These are phyloP conservation scores for Hybognathus amarus DNA, from an alignment of 2,797 vertebrate species.

Conservation along the genomic window DNA sequence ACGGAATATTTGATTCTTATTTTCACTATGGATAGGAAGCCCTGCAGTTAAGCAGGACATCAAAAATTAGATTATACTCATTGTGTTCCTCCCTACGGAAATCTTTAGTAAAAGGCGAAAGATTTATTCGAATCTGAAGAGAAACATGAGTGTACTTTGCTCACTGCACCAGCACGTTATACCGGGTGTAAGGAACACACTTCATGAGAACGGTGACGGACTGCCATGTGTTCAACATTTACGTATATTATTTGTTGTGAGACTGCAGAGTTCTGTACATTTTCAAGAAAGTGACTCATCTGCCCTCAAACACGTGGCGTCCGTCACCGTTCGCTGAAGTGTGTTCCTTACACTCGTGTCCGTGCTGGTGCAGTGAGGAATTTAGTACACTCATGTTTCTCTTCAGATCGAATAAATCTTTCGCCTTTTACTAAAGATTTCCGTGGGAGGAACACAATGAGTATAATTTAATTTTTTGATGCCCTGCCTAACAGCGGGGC, in stretches of 20 bases:
- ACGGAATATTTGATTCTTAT: too few relatives aligned
- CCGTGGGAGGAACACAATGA: constrained; percentile 23
- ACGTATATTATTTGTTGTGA: too few relatives aligned
- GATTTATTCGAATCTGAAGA: constrained; percentile 12
- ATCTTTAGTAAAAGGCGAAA: constrained; percentile 42
- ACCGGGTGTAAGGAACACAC: background rate
- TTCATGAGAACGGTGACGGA: background rate
- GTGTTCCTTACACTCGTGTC: too few relatives aligned
- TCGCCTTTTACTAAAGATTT: constrained; percentile 37
- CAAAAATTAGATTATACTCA: background rate
- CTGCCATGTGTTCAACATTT: background rate
- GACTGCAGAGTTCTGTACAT: too few relatives aligned
- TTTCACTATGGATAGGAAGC: too few relatives aligned
- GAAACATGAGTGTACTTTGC: background rate
- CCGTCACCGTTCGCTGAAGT: too few relatives aligned
- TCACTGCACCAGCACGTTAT: accelerated
- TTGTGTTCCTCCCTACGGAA: constrained; percentile 1
- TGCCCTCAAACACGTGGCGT: too few relatives aligned
- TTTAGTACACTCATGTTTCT: background rate
- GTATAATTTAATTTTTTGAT: background rate
- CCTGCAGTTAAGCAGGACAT: too few relatives aligned
- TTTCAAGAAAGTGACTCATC: too few relatives aligned
- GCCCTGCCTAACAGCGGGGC: accelerated
- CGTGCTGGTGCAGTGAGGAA: accelerated
- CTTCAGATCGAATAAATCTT: constrained; percentile 29